A percentile compares a stretch with the other conserved stretches of the same genome.
These are phyloP conservation scores for Pseudomyrmex flavicornis DNA, from an alignment of 1,140 invertebrate genomes.

Conservation along the genomic window DNA sequence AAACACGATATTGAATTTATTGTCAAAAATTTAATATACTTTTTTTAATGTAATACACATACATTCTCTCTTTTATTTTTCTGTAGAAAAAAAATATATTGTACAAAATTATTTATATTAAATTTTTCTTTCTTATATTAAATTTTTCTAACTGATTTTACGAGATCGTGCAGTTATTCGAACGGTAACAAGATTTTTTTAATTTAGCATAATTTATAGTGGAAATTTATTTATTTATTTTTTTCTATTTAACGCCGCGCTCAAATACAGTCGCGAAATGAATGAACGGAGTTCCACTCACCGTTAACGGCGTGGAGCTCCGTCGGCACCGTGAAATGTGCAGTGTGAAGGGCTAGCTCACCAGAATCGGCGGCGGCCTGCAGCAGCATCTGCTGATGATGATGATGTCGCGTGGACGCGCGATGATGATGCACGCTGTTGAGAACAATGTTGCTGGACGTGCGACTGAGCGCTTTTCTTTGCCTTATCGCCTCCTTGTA, in stretches of 20 bases:
- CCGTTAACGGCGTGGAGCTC: slow-evolving; percentile 78
- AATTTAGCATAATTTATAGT: not conserved
- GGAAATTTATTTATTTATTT: too few species aligned
- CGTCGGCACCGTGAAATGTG: slow-evolving; percentile 78
- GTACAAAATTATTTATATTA: too few species aligned
- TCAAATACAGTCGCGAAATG: not conserved
- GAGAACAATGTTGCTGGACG: slow-evolving; percentile 92
- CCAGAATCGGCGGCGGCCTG: slow-evolving; percentile 83
- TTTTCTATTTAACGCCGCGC: not conserved
- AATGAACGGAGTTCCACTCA: slow-evolving; percentile 68
- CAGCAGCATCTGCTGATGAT: slow-evolving; percentile 81
- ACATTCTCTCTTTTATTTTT: too few species aligned
- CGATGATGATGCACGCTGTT: slow-evolving; percentile 93
- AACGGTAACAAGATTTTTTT: not conserved
- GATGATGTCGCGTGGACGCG: slow-evolving; percentile 86
- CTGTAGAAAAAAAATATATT: too few species aligned
- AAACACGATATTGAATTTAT: not conserved
- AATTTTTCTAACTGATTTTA: too few species aligned
- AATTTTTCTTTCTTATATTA: too few species aligned
- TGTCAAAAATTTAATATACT: not conserved
- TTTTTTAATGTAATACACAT: too few species aligned
- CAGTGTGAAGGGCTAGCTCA: slow-evolving; percentile 79
- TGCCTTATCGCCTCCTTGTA: slow-evolving; percentile 96
- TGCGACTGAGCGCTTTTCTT: slow-evolving; percentile 92
- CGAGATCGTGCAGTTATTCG: too few species aligned